Conservation (phyloP, 2,113 vertebrate species). For the Seriola dumerili region DNA sequence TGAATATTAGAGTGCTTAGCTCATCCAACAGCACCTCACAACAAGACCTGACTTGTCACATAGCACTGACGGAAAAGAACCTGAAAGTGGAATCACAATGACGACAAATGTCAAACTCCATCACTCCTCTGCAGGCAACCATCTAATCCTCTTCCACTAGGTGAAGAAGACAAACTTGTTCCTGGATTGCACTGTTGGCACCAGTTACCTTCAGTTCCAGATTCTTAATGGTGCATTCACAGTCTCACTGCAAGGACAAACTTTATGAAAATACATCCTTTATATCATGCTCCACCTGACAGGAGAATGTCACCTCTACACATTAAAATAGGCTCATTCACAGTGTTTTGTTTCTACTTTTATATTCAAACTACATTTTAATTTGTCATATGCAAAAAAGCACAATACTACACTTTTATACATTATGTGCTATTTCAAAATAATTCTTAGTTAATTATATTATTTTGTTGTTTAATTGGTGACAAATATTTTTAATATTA, state of each 20-base stretch:
- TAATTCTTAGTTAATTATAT: not conserved
- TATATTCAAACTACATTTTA: not conserved
- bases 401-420: too few relatives aligned
- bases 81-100: not conserved
- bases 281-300: not conserved
- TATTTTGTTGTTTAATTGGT: not conserved
- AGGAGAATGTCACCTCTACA: not conserved
- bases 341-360: not conserved
- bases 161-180: conserved; percentile 19
- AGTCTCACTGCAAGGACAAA: too few relatives aligned
- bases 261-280: not conserved
- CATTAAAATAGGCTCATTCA: not conserved
- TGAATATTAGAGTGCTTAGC: not conserved
- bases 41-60: conserved; percentile 44
- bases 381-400: too few relatives aligned
- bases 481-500: not conserved
- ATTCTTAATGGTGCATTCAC: not conserved
- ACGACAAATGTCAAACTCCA: not conserved
- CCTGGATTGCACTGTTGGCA: not conserved
- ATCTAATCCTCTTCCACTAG: not conserved
- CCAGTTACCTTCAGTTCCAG: not conserved
- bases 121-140: not conserved
- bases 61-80: not conserved
- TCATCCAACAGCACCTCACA: conserved; percentile 3
- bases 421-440: not conserved